Evolutionary conservation across 2,113 vertebrate genomes (phyloP).

Genomic region (Asarcornis scutulata): DNA sequence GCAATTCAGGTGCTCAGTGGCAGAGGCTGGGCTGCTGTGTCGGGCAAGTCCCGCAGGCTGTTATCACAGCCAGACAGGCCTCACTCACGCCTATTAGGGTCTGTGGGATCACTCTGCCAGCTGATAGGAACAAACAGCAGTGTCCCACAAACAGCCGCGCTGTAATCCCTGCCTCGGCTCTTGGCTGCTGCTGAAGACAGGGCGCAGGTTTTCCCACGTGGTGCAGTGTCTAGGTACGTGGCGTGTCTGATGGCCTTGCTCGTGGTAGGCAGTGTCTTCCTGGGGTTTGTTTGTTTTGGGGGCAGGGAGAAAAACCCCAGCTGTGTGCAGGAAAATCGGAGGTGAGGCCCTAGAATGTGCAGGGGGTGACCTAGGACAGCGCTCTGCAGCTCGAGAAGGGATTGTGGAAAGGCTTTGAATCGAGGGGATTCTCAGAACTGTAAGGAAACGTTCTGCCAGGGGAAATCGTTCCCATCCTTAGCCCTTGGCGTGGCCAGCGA

Average conservation of each 20-base stretch:
- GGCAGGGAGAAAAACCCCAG: not conserved
- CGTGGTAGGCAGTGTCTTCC: accelerated
- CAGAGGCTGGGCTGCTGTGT: slow-evolving; percentile 25
- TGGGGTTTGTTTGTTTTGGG: not conserved
- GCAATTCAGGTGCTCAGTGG: slow-evolving; percentile 32
- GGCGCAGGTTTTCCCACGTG: not conserved
- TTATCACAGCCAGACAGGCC: slow-evolving; percentile 46
- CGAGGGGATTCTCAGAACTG: not conserved
- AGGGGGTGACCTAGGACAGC: not conserved
- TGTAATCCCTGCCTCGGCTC: slow-evolving; percentile 33
- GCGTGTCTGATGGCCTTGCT: not conserved
- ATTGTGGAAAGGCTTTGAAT: not conserved
- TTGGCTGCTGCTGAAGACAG: slow-evolving; percentile 1
- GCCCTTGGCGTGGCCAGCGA: slow-evolving; percentile 80
- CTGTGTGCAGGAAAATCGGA: not conserved
- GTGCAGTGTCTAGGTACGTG: not conserved
- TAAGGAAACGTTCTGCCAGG: not conserved
- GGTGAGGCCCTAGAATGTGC: accelerated
- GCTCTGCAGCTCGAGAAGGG: accelerated
- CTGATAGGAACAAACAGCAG: not conserved
- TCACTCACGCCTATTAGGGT: not conserved
- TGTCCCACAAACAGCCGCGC: not conserved
- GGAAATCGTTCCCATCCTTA: slow-evolving; percentile 67
- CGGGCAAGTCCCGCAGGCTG: not conserved
- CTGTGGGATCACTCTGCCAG: slow-evolving; percentile 5